A percentile compares a stretch with the other conserved stretches of the same genome.
phyloP scores from a whole-genome alignment of 1,140 invertebrate species.

The Matsumurasca onukii region DNA sequence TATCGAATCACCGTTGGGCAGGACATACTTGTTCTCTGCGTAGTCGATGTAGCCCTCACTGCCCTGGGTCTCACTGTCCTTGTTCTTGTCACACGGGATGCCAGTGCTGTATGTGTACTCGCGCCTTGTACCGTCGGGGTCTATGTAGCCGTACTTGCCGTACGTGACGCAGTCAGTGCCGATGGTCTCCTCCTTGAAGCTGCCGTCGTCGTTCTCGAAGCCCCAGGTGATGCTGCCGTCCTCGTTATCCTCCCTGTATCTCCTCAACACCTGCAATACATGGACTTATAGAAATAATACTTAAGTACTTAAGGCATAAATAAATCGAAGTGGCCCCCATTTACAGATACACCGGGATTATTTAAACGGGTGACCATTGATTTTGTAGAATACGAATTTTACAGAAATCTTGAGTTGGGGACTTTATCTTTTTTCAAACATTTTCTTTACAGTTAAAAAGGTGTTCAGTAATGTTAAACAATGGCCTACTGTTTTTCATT shows the following conservation, averaged over 20 bases:
- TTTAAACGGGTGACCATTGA: too few relatives aligned
- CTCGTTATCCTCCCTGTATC: slow-evolving; percentile 73
- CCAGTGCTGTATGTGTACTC: slow-evolving; percentile 73
- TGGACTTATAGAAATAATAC: too few relatives aligned
- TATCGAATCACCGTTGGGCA: slow-evolving; percentile 68
- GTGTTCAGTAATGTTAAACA: too few relatives aligned
- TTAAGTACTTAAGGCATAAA: too few relatives aligned
- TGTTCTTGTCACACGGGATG: slow-evolving; percentile 63
- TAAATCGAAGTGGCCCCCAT: too few relatives aligned
- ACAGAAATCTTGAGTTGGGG: too few relatives aligned
- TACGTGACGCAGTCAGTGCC: slow-evolving; percentile 76
- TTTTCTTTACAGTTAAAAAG: too few relatives aligned
- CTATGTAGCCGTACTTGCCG: slow-evolving; percentile 80
- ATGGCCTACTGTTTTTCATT: too few relatives aligned
- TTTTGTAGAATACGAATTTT: too few relatives aligned
- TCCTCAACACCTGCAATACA: slow-evolving; percentile 51
- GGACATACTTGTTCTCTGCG: slow-evolving; percentile 66
- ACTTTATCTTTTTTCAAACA: too few relatives aligned
- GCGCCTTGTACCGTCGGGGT: slow-evolving; percentile 72
- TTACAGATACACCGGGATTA: too few relatives aligned
- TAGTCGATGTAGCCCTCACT: slow-evolving; percentile 61
- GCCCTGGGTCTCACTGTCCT: slow-evolving; percentile 45
- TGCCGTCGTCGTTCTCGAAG: slow-evolving; percentile 79
- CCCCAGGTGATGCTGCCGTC: slow-evolving; percentile 85
- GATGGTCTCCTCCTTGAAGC: slow-evolving; percentile 79